A percentile compares a stretch with the other conserved stretches of the same genome.
phyloP scores from a whole-genome alignment of 2,113 vertebrate species.

The Amphiprion percula region DNA sequence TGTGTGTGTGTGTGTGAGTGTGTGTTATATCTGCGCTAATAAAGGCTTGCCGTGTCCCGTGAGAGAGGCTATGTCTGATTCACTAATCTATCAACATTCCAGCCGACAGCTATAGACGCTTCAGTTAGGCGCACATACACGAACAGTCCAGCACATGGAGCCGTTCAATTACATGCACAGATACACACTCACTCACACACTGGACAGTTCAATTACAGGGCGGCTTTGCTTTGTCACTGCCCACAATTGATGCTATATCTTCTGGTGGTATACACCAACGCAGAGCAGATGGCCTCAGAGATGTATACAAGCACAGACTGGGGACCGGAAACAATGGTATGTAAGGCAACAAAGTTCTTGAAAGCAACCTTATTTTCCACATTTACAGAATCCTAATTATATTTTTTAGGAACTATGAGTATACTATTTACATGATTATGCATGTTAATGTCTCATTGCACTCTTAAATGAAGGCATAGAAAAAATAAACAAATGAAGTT shows the following conservation, averaged over 20 bases:
- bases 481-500: no score
- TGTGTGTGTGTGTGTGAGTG: no score
- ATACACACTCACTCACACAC: not conserved
- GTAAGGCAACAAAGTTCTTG: no score
- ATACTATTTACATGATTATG: no score
- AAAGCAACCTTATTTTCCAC: no score
- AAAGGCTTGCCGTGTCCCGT: not conserved
- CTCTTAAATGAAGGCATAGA: no score
- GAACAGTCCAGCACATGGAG: not conserved
- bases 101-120: conserved; percentile 1
- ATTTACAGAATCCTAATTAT: no score
- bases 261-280: not conserved
- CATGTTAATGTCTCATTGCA: no score
- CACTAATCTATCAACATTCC: conserved; percentile 38
- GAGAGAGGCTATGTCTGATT: conserved; percentile 15
- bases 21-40: conserved; percentile 5
- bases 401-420: no score
- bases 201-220: conserved; percentile 48
- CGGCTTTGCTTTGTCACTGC: conserved; percentile 4
- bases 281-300: conserved; percentile 32
- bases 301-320: not conserved
- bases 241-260: conserved; percentile 29
- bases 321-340: no score
- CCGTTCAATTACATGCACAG: conserved; percentile 15
- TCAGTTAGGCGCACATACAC: conserved; percentile 9